Percentiles rank a stretch among this genome's conserved stretches.
phyloP scores from a whole-genome alignment of 2,113 vertebrate genomes.

The Varanus komodoensis region DNA sequence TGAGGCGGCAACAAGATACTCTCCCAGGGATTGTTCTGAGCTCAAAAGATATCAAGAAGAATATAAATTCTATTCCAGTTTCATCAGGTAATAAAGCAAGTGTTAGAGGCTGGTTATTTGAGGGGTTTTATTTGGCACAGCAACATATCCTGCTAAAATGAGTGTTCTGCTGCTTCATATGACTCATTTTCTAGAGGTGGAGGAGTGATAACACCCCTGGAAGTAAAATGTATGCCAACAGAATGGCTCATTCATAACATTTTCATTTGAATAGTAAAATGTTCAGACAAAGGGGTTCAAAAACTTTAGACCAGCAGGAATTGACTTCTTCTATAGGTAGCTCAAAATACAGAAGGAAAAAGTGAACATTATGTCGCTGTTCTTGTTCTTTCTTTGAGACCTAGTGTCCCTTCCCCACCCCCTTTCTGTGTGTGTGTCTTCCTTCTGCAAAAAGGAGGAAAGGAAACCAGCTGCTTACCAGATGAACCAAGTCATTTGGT shows the following conservation, averaged over 20 bases:
- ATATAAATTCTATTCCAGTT: slow-evolving; percentile 44
- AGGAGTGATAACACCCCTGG: slow-evolving; percentile 57
- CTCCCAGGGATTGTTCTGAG: slow-evolving; percentile 33
- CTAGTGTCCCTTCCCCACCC: background rate
- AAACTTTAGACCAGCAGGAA: slow-evolving; percentile 42
- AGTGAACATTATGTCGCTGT: slow-evolving; percentile 22
- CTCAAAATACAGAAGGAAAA: slow-evolving; percentile 44
- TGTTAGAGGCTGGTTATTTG: slow-evolving; percentile 38
- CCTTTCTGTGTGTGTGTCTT: background rate
- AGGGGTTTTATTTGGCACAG: slow-evolving; percentile 32
- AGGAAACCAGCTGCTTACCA: slow-evolving; percentile 61
- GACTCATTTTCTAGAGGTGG: slow-evolving; percentile 56
- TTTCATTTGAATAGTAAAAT: slow-evolving; percentile 57
- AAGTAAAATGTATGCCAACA: slow-evolving; percentile 54
- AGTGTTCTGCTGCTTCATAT: slow-evolving; percentile 23
- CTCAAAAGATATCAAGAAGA: slow-evolving; percentile 34
- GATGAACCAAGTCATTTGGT: slow-evolving; percentile 52
- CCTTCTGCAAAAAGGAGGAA: slow-evolving; percentile 47
- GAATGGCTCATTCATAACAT: slow-evolving; percentile 42
- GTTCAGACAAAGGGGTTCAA: slow-evolving; percentile 64
- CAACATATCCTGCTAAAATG: slow-evolving; percentile 1
- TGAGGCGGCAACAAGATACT: slow-evolving; percentile 24
- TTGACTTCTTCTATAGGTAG: slow-evolving; percentile 53
- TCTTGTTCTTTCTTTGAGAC: slow-evolving; percentile 26
- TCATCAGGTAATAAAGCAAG: slow-evolving; percentile 49